These are phyloP conservation scores for Grallaria varia DNA, from an alignment of 2,113 vertebrate genomes.

Conservation along the genomic window DNA sequence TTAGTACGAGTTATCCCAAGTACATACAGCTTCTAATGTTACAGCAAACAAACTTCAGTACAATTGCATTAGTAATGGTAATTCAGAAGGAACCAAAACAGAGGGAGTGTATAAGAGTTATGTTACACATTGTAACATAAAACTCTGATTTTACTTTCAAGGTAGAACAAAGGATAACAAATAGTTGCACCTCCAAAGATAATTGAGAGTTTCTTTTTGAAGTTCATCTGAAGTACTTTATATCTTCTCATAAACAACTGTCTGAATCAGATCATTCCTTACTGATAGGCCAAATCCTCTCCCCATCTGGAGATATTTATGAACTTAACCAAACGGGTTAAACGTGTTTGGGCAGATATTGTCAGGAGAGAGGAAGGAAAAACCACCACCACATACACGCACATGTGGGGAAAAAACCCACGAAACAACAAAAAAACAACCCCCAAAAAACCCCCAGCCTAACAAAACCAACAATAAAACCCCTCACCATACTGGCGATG, in stretches of 20 bases:
- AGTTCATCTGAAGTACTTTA: background rate
- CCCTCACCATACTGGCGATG: background rate
- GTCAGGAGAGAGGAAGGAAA: background rate
- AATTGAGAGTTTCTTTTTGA: background rate
- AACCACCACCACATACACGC: background rate
- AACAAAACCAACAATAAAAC: fast-evolving
- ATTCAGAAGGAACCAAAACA: background rate
- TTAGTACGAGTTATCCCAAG: background rate
- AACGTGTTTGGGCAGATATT: slow-evolving; percentile 13
- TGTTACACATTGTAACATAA: background rate
- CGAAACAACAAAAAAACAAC: no score
- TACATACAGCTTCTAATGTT: background rate
- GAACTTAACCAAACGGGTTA: slow-evolving; percentile 1
- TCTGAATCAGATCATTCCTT: background rate
- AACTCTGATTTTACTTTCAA: background rate
- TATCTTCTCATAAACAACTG: background rate
- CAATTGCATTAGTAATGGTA: background rate
- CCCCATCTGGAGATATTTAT: background rate
- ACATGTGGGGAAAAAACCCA: background rate
- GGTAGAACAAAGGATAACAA: background rate
- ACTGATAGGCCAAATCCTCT: background rate
- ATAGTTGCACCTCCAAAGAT: background rate
- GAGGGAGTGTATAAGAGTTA: background rate
- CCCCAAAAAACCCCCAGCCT: background rate
- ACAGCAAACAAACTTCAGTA: background rate